Evolutionary conservation across 2,113 vertebrate genomes (phyloP), one percentile per base, ranked within the genome.

Genomic region (Agelaius phoeniceus): DNA sequence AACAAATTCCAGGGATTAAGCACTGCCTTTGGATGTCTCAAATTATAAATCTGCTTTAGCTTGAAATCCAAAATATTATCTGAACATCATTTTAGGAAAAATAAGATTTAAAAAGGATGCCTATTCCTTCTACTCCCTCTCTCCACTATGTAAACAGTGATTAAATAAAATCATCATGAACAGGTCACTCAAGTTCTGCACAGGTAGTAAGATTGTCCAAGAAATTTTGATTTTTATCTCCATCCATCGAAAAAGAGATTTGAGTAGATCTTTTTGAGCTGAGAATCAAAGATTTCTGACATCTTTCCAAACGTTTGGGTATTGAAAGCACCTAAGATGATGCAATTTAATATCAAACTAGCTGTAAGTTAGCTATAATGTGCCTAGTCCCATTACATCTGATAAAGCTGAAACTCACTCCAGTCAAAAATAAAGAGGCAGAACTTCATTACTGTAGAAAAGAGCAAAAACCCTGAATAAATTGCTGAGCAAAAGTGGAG

Each of bases 321-420:
- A 76, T 46, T 84, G 46, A 83, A 52, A 62, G 39, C 15, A 59
- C 3, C 15, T 30, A 43, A 7, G 7, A 82, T 75, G 3, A 43
- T 67, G 13, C 8, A 61, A 57, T 15, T 54, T 48, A 78, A 4
- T 78, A 67, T n/a, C 23, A 62, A 37, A 74, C 33, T 33, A 63
- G 12, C 27, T 63, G 0, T 10, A 52, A 12, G 1, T 44, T 51
- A 71, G 13, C 26, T 49, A 15, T 26, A 33, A 63, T 4, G 10
- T 41, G 15, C 24, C 54, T 52, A 52, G 43, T 49, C 10, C 11
- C 27, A 23, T 35, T 59, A 5, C 4, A 72, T 35, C 12, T 33
- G 13, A 84, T 9, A 3, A 24, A 22, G 10, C 3, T 72, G 21
- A 6, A 79, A 72, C 2, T 79, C 5, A 1, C 2, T 72, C 8